Conservation (phyloP, 2,113 vertebrate species). For the Tautogolabrus adspersus region DNA sequence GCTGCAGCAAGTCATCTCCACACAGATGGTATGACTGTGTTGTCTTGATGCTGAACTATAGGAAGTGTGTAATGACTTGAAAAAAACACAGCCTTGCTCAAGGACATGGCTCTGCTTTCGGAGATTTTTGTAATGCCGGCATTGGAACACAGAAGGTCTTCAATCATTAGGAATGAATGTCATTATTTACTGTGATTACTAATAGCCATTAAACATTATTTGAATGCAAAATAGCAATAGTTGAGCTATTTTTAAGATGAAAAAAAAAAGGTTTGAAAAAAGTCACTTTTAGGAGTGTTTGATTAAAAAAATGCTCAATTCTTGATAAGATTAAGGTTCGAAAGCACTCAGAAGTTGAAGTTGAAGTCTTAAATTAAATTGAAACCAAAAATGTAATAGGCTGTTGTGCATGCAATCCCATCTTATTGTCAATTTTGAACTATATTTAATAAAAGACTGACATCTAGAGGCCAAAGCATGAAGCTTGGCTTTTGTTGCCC, state of each 20-base stretch:
- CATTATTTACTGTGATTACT: neutral
- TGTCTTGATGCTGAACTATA: slow-evolving; percentile 46
- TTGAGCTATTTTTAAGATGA: no score
- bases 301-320: no score
- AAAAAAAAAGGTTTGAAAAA: no score
- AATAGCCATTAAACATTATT: no score
- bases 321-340: no score
- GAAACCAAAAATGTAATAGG: no score
- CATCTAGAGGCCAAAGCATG: slow-evolving; percentile 56
- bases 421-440: no score
- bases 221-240: no score
- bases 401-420: no score
- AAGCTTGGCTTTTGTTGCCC: neutral
- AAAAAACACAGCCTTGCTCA: neutral
- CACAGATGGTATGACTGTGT: slow-evolving; percentile 54
- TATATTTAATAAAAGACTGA: slow-evolving; percentile 48
- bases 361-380: no score
- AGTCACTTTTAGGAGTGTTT: no score
- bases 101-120: slow-evolving; percentile 36
- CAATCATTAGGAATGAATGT: neutral
- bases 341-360: no score
- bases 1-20: slow-evolving; percentile 50
- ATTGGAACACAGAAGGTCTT: neutral
- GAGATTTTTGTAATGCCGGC: slow-evolving; percentile 19
- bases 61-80: slow-evolving; percentile 55